phyloP scores from a whole-genome alignment of 1,140 invertebrate genomes.

The Aphelenchoides fujianensis region DNA sequence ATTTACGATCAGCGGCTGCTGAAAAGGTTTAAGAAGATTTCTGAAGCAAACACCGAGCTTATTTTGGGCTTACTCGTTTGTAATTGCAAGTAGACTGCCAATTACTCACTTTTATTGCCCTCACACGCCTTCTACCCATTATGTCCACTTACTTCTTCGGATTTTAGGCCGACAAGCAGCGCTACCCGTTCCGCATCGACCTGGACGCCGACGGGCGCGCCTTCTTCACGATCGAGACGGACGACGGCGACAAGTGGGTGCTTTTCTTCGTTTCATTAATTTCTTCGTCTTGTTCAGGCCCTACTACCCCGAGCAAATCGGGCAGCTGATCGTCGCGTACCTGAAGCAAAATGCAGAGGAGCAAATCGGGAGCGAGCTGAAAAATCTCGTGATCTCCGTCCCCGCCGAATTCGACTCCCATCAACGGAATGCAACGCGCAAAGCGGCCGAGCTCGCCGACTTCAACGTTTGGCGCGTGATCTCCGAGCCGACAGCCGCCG shows the following conservation, averaged over 20 bases:
- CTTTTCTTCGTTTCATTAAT: too few species aligned
- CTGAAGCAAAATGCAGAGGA: conserved; percentile 45
- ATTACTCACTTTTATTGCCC: too few species aligned
- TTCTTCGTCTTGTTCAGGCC: conserved; percentile 40
- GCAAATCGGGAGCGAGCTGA: conserved; percentile 28
- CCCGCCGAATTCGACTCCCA: conserved; percentile 58
- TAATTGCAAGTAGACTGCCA: too few species aligned
- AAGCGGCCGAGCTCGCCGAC: conserved; percentile 55
- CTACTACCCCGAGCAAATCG: conserved; percentile 55
- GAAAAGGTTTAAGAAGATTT: too few species aligned
- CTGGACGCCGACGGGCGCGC: conserved; percentile 50
- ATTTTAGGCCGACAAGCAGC: conserved; percentile 51
- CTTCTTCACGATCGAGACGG: conserved; percentile 53
- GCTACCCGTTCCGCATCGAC: conserved; percentile 57
- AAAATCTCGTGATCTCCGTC: conserved; percentile 58
- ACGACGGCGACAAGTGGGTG: conserved; percentile 18
- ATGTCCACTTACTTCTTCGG: too few species aligned
- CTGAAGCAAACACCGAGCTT: too few species aligned
- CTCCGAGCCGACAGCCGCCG: conserved; percentile 63
- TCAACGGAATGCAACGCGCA: conserved; percentile 52
- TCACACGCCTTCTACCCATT: too few species aligned
- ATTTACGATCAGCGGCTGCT: too few species aligned
- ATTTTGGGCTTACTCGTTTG: too few species aligned
- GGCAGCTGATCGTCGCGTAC: conserved; percentile 55
- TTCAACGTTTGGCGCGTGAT: conserved; percentile 71